Conservation (phyloP, 1,140 invertebrate species). For the Hylaeus volcanicus region DNA sequence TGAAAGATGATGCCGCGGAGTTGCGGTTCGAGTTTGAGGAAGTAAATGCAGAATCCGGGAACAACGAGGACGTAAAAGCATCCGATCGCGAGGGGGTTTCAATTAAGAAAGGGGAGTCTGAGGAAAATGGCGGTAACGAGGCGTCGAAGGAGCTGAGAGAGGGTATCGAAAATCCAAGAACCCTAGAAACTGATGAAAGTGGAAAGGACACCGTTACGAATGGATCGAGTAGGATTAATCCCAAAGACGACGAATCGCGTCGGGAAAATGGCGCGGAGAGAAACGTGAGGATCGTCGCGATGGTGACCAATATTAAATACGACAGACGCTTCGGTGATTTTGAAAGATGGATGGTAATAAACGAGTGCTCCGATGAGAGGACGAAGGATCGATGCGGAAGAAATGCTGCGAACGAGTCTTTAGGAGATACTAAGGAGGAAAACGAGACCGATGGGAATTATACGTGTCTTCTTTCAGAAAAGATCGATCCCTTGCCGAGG, state of each 20-base stretch:
- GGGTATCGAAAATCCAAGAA: background rate
- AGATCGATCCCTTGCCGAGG: background rate
- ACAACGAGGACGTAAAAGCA: background rate
- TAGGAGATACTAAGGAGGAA: no score
- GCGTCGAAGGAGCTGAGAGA: background rate
- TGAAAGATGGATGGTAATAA: background rate
- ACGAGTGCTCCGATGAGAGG: background rate
- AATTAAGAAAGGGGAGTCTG: background rate
- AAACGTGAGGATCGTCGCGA: slow-evolving; percentile 35
- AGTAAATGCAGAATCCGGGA: background rate
- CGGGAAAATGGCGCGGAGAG: background rate
- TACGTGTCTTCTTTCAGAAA: background rate
- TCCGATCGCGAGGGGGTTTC: background rate
- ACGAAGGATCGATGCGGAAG: background rate
- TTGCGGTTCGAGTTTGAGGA: background rate
- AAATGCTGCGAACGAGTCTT: background rate
- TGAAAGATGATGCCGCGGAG: background rate
- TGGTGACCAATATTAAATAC: slow-evolving; percentile 20
- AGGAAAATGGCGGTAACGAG: background rate
- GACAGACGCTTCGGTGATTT: background rate
- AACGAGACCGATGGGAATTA: background rate
- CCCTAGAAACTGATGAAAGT: background rate
- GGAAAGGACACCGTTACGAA: background rate
- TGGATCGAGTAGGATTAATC: background rate
- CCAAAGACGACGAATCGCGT: background rate